Evolutionary conservation across 2,888 invertebrate genomes (phyloP), one percentile per base, ranked within the genome.

Genomic region (Dermolepida albohirtum): DNA sequence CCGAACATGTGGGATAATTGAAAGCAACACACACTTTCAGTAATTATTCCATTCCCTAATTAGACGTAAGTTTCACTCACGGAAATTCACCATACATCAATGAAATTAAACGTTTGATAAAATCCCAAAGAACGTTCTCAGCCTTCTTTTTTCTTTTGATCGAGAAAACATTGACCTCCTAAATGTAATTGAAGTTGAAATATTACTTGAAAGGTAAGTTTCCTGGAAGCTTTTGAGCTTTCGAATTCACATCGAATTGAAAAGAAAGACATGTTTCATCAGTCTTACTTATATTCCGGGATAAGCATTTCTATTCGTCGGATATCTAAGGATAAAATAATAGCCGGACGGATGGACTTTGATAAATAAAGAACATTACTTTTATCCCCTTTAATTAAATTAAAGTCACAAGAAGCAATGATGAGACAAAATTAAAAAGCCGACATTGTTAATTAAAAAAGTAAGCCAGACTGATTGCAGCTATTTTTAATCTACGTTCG

Each of bases 371-470:
- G 72, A 74, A 74, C 77, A 77, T 76, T 72, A 67, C 75, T 77
- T 77, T 73, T 73, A 73, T 75, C 73, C 74, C 69, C 44, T 76
- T 77, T 78, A 80, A 79, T 80, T 79, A 78, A 79, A 79, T 78
- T 79, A 79, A 75, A 79, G 77, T 79, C 79, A 76, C 76, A 76
- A 78, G 77, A 70, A 78, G 76, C 76, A 78, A 78, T 77, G 78
- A 79, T 75, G 76, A 76, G 76, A 76, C 77, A 77, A 76, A 79
- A 80, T 80, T 79, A 80, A 80, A 80, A 79, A 78, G 78, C 77
- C 76, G 76, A 78, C 74, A 75, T 77, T 79, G 79, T 79, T 80
- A 80, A 80, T 80, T 80, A 79, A 80, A 80, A 78, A 75, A 71
- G 77, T 73, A 77, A 76, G 74, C 75, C 75, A 74, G 75, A 79